Evolutionary conservation across 2,888 invertebrate species (phyloP).

Genomic region (Leucozona laternaria): DNA sequence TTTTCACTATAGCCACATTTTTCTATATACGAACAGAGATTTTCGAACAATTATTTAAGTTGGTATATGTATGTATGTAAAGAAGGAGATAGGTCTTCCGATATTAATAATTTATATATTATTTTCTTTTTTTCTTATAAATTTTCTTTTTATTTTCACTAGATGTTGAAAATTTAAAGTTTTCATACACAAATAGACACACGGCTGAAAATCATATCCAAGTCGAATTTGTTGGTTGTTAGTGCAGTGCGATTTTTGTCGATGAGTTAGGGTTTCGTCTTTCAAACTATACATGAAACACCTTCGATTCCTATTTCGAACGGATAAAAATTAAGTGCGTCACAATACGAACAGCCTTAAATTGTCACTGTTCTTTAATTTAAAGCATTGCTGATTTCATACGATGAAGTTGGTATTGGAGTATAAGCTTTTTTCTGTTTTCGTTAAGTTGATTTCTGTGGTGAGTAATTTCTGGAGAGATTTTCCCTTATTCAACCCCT

Average conservation of each 20-base stretch:
- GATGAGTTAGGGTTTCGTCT: conserved; percentile 14
- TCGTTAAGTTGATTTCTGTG: conserved; percentile 43
- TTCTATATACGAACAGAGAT: background rate
- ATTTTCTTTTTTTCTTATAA: background rate
- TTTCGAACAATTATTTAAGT: background rate
- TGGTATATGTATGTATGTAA: background rate
- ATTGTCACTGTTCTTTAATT: conserved; percentile 80
- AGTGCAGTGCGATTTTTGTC: background rate
- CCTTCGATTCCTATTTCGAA: conserved; percentile 9
- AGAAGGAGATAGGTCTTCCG: background rate
- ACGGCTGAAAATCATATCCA: background rate
- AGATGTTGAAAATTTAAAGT: background rate
- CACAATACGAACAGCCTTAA: conserved; percentile 80
- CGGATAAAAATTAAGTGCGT: conserved; percentile 76
- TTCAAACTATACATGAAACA: conserved; percentile 35
- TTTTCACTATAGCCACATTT: background rate
- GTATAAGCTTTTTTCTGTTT: conserved; percentile 17
- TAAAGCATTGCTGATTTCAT: conserved; percentile 50
- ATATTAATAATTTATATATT: background rate
- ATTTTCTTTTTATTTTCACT: background rate
- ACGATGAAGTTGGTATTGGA: conserved; percentile 32
- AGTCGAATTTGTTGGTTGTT: background rate
- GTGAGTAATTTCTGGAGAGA: conserved; percentile 57
- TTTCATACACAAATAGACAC: background rate
- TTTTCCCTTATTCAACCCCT: background rate